phyloP scores from a whole-genome alignment of 1,140 invertebrate species.

The Papilio glaucus region DNA sequence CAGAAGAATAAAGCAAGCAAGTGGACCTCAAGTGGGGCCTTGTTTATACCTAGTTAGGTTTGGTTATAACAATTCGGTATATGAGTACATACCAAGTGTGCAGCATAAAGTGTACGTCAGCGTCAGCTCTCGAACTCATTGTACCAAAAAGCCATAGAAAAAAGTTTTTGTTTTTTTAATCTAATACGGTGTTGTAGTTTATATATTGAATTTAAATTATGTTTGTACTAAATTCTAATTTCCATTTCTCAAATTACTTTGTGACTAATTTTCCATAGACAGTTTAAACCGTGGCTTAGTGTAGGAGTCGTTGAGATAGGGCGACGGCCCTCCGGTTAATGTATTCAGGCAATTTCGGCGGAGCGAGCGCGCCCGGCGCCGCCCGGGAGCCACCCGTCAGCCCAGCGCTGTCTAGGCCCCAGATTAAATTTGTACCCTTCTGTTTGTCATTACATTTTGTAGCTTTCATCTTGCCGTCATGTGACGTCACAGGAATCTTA shows the following conservation, averaged over 20 bases:
- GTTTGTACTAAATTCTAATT: slow-evolving; percentile 4
- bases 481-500: neutral
- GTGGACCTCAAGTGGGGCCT: too few species aligned
- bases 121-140: too few species aligned
- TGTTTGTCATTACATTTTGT: slow-evolving; percentile 62
- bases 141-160: neutral
- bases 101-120: too few species aligned
- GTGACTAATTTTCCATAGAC: slow-evolving; percentile 32
- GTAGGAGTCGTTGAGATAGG: slow-evolving; percentile 63
- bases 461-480: slow-evolving; percentile 38
- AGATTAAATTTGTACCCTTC: slow-evolving; percentile 73
- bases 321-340: slow-evolving; percentile 63
- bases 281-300: slow-evolving; percentile 33
- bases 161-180: neutral
- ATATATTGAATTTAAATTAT: neutral
- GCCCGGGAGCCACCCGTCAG: slow-evolving; percentile 52
- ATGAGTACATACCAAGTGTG: too few species aligned
- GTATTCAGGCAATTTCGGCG: slow-evolving; percentile 74
- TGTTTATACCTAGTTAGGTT: too few species aligned
- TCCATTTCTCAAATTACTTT: slow-evolving; percentile 31
- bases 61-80: too few species aligned
- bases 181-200: neutral
- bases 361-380: slow-evolving; percentile 52
- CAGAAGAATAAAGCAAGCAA: too few species aligned
- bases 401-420: slow-evolving; percentile 55